Base-by-base conservation (phyloP, 1,140 invertebrate genomes). In the Zaprionus davidi region DNA sequence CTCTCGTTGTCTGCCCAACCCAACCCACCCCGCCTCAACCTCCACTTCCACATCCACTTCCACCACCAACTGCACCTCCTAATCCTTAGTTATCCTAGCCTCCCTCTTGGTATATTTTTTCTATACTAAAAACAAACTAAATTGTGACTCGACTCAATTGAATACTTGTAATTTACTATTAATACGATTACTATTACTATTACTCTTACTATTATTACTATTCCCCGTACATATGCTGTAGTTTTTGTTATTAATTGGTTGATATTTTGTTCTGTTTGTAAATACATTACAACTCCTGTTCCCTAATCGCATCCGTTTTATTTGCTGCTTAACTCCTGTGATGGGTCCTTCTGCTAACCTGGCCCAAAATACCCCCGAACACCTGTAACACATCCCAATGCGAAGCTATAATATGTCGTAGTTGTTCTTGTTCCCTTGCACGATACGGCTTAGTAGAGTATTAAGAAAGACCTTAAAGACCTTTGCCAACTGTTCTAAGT, bases 291-390 rank as follows among this genome's bases (percentile, higher is more conserved):
- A 77, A 82, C 57, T 64, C 71, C 62, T 71, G 69, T 62, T 79
- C 71, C 34, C 66, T 82, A 66, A 75, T 68, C 74, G 84, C 82
- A 86, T 83, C 77, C 72, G 82, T 87, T 79, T 83, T 80, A 86
- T 76, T 82, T 76, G 49, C 49, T 78, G 28, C 58, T 57, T 75
- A 69, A 72, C 68, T 38, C 56, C 44, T 62, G 77, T 75, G 59
- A 26, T 63, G 72, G 72, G 67, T 17, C 57, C 36, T 49, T 28
- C 15, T 55, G 44, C 24, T 44, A 26, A 26, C 20, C 17, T 34
- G 15, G 31, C 15, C 28, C 15, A 31, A 44, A 9, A n/a, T 1
- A 17, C 41, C 41, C 7, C 0, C 3, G 22, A 22, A 44, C n/a
- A 31, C 31, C 9, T 7, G n/a, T 17, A 5, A 44, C 15, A n/a